Percentiles rank a stretch among this genome's conserved stretches.
Conservation (phyloP, 2,113 vertebrate genomes). For the Osmerus mordax region DNA sequence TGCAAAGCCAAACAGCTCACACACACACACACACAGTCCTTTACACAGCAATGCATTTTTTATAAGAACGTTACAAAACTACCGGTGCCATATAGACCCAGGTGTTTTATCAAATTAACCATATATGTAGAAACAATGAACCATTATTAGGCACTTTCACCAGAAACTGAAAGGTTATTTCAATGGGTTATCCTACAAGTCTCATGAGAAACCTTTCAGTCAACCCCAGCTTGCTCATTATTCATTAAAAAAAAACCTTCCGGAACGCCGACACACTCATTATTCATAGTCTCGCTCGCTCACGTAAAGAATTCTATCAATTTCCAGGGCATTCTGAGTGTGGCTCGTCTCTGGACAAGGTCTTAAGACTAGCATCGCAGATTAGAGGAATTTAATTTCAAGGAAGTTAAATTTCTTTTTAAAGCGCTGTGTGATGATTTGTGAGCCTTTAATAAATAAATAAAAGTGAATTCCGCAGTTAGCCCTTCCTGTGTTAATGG, state of each 20-base stretch:
- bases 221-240: no score
- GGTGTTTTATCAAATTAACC: no score
- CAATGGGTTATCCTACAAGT: no score
- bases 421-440: constrained; percentile 52
- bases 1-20: no score
- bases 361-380: constrained; percentile 57
- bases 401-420: constrained; percentile 61
- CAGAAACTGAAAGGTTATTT: no score
- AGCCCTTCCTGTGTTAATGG: constrained; percentile 54
- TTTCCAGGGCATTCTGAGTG: constrained; percentile 49
- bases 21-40: no score
- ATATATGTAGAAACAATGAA: no score
- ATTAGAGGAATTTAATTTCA: constrained; percentile 68
- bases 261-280: constrained; percentile 29
- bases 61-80: no score
- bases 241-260: no score
- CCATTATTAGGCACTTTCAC: no score
- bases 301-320: constrained; percentile 60
- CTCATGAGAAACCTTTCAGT: no score
- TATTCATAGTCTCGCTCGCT: constrained; percentile 52
- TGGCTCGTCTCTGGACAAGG: constrained; percentile 58
- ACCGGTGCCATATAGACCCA: neutral
- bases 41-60: no score
- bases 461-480: constrained; percentile 46
- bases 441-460: constrained; percentile 52